Conservation (phyloP, 2,888 invertebrate genomes). For the Xestia rhomboidea region DNA sequence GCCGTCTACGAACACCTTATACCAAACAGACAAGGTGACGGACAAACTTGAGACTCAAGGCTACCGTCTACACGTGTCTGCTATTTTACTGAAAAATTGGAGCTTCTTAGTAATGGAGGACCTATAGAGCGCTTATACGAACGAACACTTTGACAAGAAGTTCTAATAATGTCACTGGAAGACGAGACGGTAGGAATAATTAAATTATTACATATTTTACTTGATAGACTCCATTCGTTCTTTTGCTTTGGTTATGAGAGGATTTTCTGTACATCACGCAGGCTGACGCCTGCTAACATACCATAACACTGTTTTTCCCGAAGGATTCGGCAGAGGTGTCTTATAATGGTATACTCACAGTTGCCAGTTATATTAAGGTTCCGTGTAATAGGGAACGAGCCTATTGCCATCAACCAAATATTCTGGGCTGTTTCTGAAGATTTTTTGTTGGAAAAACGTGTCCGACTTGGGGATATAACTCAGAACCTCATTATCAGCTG, state of each 20-base stretch:
- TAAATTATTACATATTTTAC: background rate
- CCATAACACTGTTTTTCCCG: background rate
- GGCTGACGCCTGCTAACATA: background rate
- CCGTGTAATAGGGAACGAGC: background rate
- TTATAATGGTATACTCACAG: background rate
- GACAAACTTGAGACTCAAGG: background rate
- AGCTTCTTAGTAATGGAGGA: background rate
- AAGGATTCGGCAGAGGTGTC: background rate
- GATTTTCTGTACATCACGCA: background rate
- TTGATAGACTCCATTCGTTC: background rate
- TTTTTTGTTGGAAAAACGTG: background rate
- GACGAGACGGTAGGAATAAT: background rate
- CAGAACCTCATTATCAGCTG: background rate
- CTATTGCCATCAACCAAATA: background rate
- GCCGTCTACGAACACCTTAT: background rate
- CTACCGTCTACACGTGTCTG: background rate
- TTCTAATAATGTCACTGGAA: background rate
- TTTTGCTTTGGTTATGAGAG: background rate
- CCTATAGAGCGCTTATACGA: background rate
- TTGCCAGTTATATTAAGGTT: too few species aligned
- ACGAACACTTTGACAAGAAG: background rate
- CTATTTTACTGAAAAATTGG: background rate
- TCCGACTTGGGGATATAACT: background rate
- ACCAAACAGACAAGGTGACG: background rate
- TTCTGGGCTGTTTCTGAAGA: background rate